Base-by-base conservation (phyloP, 2,113 vertebrate genomes). In the Picathartes gymnocephalus region DNA sequence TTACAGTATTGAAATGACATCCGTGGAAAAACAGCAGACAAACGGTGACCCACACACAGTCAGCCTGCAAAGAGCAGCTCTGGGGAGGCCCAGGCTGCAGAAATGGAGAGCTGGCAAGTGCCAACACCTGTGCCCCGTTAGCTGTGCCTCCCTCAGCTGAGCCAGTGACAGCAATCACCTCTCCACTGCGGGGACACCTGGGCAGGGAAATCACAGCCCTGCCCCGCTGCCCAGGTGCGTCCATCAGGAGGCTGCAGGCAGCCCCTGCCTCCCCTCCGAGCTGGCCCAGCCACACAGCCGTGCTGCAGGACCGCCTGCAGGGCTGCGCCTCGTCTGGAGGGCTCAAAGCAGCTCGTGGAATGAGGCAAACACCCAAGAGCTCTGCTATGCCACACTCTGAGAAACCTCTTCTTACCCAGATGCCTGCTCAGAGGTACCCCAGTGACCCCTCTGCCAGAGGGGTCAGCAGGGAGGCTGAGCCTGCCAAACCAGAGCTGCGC, bases 1-100 rank as follows among this genome's bases (percentile, higher is more conserved):
- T 22, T 3, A 25, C 0, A 3, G 30, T 16, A 7, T 0, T 15
- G 13, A 54, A 47, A 20, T 1, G 4, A 17, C 1, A 2, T 6
- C 72, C 21, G 31, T 0, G 1, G 48, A 39, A 50, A n/a, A 53
- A 0, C 24, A 24, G 3, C 14, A 5, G 1, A 4, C 15, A 60
- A 3, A 11, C 2, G 7, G 15, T 28, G 71, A 31, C 47, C 24
- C 60, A 10, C 7, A 5, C 1, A 2, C 10, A 3, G 10, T 18
- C 21, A 33, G 24, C 30, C 33, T 45, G 28, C 44, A 19, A 37
- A 16, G 12, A 28, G 0, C 24, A 35, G 28, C 39, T 10, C 25
- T 7, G 39, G 7, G 2, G 15, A 50, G 10, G 19, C 21, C 15
- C 4, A 1, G 24, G 1, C 18, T 17, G 10, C 20, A 4, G 45